These are phyloP conservation scores for Otis tarda DNA, from an alignment of 2,113 vertebrate genomes.

Conservation along the genomic window DNA sequence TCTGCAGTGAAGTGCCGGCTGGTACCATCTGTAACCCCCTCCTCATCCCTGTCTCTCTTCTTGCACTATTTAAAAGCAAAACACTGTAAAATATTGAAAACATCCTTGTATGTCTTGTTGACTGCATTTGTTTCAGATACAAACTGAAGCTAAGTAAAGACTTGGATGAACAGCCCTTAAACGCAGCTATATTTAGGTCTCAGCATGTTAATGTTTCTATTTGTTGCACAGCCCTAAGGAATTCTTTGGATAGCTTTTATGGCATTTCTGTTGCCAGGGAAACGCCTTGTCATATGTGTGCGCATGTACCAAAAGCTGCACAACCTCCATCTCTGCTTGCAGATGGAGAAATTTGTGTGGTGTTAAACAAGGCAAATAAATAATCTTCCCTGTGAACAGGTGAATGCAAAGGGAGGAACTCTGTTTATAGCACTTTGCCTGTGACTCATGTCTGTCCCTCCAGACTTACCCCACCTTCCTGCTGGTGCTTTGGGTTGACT, in stretches of 20 bases:
- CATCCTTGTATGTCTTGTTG: background rate
- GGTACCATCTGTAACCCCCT: background rate
- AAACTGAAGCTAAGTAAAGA: constrained; percentile 12
- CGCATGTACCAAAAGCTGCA: background rate
- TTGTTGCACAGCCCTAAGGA: constrained; percentile 69
- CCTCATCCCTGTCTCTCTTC: background rate
- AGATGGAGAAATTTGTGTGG: background rate
- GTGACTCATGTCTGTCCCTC: background rate
- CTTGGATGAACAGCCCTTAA: constrained; percentile 20
- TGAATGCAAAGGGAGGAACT: background rate
- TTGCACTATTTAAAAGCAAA: constrained; percentile 7
- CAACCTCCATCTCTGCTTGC: background rate
- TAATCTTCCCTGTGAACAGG: background rate
- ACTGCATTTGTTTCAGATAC: background rate
- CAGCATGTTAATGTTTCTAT: constrained; percentile 68
- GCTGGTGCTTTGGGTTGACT: background rate
- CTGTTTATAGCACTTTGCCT: background rate
- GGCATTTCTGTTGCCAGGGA: constrained; percentile 71
- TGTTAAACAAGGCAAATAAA: background rate
- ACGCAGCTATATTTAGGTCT: constrained; percentile 67
- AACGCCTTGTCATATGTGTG: background rate
- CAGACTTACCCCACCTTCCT: background rate
- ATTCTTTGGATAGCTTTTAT: constrained; percentile 54
- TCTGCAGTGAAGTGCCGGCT: background rate
- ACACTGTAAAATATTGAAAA: constrained; percentile 45